Evolutionary conservation across 1,140 invertebrate species (phyloP).

Genomic region (Eufriesea mexicana): DNA sequence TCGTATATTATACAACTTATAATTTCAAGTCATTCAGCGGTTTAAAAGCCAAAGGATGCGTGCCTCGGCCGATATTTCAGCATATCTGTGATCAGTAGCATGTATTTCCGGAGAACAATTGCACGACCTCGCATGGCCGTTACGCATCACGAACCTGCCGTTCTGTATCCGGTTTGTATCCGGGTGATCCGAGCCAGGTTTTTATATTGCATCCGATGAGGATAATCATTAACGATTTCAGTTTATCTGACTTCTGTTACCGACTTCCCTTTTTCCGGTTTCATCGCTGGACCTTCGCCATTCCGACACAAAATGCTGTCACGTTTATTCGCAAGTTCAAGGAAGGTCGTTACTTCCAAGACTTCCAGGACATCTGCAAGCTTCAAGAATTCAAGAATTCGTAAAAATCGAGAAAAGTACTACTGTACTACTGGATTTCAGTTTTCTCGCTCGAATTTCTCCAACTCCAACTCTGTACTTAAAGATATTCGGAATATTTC

Average conservation of each 20-base stretch:
- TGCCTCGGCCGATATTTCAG: constrained; percentile 38
- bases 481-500: too few relatives aligned
- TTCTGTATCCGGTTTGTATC: constrained; percentile 55
- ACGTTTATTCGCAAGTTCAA: not conserved
- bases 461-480: too few relatives aligned
- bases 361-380: too few relatives aligned
- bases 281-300: not conserved
- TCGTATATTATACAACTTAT: constrained; percentile 37
- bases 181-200: constrained; percentile 52
- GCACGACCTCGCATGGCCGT: constrained; percentile 56
- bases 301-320: not conserved
- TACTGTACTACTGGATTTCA: too few relatives aligned
- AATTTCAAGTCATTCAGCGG: constrained; percentile 3
- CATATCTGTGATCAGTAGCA: constrained; percentile 55
- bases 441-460: too few relatives aligned
- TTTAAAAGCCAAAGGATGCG: constrained; percentile 48
- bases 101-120: constrained; percentile 60
- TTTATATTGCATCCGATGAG: constrained; percentile 26
- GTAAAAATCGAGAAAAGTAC: too few relatives aligned
- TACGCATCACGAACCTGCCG: constrained; percentile 56
- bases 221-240: constrained; percentile 29
- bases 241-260: not conserved
- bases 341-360: too few relatives aligned
- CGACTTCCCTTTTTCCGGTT: not conserved
- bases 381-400: too few relatives aligned